Percentiles rank a stretch among this genome's conserved stretches.
phyloP scores from a whole-genome alignment of 2,797 vertebrate species.

The Psittacula echo region DNA sequence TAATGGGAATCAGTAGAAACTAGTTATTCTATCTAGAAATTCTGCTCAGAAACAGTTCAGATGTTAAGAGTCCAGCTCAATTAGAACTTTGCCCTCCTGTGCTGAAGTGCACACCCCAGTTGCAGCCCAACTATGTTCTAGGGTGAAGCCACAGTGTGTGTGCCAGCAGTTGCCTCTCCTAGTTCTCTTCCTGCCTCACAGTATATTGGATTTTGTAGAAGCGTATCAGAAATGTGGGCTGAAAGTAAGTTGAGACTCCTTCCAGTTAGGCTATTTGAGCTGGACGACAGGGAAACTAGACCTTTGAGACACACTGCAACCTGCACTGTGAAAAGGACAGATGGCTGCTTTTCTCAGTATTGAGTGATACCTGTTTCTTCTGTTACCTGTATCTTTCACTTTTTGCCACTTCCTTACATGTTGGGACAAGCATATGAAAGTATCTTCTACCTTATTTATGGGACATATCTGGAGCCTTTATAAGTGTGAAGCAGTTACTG shows the following conservation, averaged over 20 bases:
- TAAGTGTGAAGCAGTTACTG: background rate
- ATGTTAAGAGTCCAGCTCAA: background rate
- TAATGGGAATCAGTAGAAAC: background rate
- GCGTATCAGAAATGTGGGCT: background rate
- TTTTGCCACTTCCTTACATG: background rate
- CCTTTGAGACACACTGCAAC: background rate
- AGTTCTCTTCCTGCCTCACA: background rate
- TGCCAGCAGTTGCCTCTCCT: background rate
- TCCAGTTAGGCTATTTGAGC: background rate
- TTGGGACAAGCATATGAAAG: background rate
- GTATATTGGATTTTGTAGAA: background rate
- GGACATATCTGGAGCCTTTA: background rate
- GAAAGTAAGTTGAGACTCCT: background rate
- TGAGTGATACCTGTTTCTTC: background rate
- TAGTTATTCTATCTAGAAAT: background rate
- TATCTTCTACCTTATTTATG: background rate
- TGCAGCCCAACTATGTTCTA: background rate
- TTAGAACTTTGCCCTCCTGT: background rate
- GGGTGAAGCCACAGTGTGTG: background rate
- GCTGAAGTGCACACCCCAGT: too few species aligned
- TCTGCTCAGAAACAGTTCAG: background rate
- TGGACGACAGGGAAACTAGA: background rate
- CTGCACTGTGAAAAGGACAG: accelerated
- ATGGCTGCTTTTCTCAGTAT: background rate
- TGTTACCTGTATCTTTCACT: background rate